Evolutionary conservation across 2,113 vertebrate species (phyloP), one percentile per base, ranked within the genome.

Genomic region (Dryoscopus gambensis): DNA sequence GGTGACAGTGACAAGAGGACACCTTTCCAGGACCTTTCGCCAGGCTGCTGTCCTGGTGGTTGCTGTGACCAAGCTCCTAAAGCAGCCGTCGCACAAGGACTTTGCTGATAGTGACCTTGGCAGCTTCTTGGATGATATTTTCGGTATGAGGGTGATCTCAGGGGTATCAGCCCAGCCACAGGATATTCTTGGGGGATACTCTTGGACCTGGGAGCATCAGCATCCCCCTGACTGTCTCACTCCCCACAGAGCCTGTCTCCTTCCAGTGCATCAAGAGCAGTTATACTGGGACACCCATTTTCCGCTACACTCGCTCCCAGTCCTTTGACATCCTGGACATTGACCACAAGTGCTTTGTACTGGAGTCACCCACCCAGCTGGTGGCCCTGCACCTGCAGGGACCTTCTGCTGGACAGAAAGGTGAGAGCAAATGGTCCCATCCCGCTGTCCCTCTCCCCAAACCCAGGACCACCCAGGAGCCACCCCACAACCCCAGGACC

Each of bases 371-470:
- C 39, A 80, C 95, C 8, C 96, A 96, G 68, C 79, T 97, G 46
- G 96, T 97, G 64, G 96, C 96, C 15, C 24, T 97, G 59, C 95
- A 97, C 76, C 55, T 97, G 27, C 96, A 97, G 42, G 96, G 95
- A 42, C 95, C 96, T 15, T 83, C 90, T 4, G 7, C 64, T 0
- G 27, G 30, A 28, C 82, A 23, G 23, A 95, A 96, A 95, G 96
- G 96, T 97, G 55, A 90, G 69, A 27, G 5, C 13, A 23, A 15
- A 9, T 0, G 0, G 9, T 46, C 47, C 52, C 2, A 0, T 83
- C 6, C n/a, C 46, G 14, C 1, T 19, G 10, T 57, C 23, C n/a
- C 25, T 11, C 1, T 68, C 44, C 69, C 39, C 15, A 37, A 19
- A 28, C 16, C 15, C 1, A 1, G 63, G 24, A 49, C 17, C 11